Conservation (phyloP, 1,140 invertebrate species). For the Danaus melanippus region DNA sequence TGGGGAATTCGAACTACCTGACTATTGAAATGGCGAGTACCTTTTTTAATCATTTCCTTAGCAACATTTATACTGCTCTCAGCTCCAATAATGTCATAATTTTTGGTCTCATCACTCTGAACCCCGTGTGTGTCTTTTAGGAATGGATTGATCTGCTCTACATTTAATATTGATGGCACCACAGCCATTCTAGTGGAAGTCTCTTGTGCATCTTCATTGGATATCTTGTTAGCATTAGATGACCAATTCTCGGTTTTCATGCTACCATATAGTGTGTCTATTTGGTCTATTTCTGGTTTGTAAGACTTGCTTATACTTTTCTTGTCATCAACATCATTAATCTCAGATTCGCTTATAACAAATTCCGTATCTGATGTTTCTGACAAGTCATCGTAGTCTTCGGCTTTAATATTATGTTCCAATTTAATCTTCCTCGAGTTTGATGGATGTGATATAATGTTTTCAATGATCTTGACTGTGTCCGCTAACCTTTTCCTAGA, state of each 20-base stretch:
- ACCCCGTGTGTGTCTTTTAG: conserved; percentile 37
- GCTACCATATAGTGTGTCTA: no score
- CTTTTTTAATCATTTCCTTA: conserved; percentile 31
- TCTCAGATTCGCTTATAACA: not conserved
- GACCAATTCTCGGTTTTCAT: no score
- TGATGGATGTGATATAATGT: conserved; percentile 47
- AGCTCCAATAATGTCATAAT: conserved; percentile 27
- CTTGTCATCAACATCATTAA: no score
- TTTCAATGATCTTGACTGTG: conserved; percentile 56
- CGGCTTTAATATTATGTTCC: conserved; percentile 11
- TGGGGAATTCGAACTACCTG: no score
- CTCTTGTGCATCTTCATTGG: no score
- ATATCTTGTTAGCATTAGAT: no score
- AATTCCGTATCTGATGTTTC: not conserved
- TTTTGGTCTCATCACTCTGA: conserved; percentile 20
- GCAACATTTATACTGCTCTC: conserved; percentile 37
- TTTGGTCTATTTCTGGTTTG: no score
- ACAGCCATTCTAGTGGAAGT: conserved; percentile 1
- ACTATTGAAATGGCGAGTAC: conserved; percentile 17
- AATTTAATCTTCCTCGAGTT: conserved; percentile 19
- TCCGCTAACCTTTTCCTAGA: conserved; percentile 50
- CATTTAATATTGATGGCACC: conserved; percentile 26
- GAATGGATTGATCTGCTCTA: conserved; percentile 37
- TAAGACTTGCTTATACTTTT: no score
- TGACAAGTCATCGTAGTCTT: not conserved